Conservation (phyloP, 2,888 invertebrate species). For the Thecophora atra region DNA sequence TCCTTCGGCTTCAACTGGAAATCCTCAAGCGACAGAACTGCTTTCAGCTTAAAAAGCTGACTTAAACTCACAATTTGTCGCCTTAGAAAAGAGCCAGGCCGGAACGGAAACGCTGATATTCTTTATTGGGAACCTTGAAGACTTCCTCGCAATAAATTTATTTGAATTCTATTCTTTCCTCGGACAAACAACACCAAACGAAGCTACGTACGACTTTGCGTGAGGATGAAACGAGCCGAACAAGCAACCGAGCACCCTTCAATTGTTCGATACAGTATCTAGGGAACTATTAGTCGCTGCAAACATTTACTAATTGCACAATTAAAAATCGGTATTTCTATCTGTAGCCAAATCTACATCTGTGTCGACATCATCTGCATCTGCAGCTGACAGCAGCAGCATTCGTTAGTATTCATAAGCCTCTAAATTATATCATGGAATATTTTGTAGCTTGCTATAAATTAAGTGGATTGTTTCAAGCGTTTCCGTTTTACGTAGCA, state of each 20-base stretch:
- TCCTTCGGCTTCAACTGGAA: background rate
- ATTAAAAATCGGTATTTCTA: constrained; percentile 19
- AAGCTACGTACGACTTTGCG: no score
- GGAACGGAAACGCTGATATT: background rate
- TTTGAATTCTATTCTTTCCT: background rate
- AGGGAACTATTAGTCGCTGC: background rate
- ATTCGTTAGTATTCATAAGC: background rate
- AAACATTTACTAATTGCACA: constrained; percentile 15
- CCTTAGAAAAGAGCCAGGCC: background rate
- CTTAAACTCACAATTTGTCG: no score
- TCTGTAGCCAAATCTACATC: background rate
- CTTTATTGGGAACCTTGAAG: background rate
- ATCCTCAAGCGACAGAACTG: background rate
- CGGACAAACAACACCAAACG: background rate
- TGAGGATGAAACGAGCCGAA: background rate
- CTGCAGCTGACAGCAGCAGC: background rate
- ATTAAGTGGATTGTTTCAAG: background rate
- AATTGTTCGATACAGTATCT: background rate
- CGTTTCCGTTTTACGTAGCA: constrained; percentile 7
- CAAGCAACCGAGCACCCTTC: background rate
- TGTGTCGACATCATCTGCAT: background rate
- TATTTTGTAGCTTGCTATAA: background rate
- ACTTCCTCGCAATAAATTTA: background rate
- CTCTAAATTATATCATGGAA: background rate
- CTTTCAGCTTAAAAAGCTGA: no score